Percentiles rank a stretch among this genome's conserved stretches.
These are phyloP conservation scores for Mimachlamys varia DNA, from an alignment of 2,888 invertebrate species.

Conservation along the genomic window DNA sequence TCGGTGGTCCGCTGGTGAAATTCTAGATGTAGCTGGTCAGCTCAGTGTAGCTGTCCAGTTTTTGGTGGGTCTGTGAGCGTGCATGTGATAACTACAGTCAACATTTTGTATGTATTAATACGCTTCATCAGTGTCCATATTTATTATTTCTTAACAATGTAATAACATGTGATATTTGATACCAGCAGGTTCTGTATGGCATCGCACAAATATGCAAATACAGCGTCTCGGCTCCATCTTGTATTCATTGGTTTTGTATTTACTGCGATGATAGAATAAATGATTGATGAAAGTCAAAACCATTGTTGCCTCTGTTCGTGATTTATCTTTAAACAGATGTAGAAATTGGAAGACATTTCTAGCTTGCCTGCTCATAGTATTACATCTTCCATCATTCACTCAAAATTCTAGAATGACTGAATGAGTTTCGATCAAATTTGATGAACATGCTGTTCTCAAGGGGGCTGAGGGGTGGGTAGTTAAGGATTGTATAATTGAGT, in stretches of 20 bases:
- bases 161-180: constrained; percentile 52
- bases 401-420: no score
- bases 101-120: constrained; percentile 43
- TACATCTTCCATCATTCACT: no score
- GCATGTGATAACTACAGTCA: constrained; percentile 29
- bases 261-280: constrained; percentile 36
- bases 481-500: no score
- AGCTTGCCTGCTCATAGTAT: no score
- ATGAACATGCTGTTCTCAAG: no score
- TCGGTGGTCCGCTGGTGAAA: neutral
- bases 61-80: constrained; percentile 45
- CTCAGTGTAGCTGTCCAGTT: neutral
- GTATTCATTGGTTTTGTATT: constrained; percentile 34
- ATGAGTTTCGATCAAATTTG: no score
- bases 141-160: constrained; percentile 53
- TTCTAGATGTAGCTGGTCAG: constrained; percentile 8
- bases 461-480: no score
- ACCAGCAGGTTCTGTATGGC: constrained; percentile 51
- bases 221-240: constrained; percentile 44
- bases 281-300: constrained; percentile 32
- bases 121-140: constrained; percentile 46
- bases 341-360: no score
- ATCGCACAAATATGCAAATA: constrained; percentile 54
- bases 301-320: neutral
- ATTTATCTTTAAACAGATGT: no score